A percentile compares a stretch with the other conserved stretches of the same genome.
These are phyloP conservation scores for Megathymus violae DNA, from an alignment of 1,140 invertebrate species.

Conservation along the genomic window DNA sequence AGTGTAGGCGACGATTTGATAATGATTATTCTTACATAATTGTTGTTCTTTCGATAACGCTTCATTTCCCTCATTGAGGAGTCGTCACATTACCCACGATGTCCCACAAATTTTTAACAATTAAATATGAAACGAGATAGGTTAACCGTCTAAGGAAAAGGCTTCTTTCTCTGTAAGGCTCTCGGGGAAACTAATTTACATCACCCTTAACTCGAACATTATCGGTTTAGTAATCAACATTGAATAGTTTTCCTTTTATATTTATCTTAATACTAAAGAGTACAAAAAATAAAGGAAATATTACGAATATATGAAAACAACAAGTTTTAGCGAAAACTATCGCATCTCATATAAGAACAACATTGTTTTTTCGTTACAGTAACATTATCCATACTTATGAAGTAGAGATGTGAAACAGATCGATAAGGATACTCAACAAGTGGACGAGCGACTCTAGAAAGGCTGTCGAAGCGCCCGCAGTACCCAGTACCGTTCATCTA, in stretches of 20 bases:
- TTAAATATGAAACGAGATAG: conserved; percentile 56
- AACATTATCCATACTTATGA: conserved; percentile 76
- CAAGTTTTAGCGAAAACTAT: conserved; percentile 78
- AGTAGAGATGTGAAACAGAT: conserved; percentile 65
- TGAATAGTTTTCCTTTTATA: conserved; percentile 81
- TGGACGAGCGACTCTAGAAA: conserved; percentile 36
- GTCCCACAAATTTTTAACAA: conserved; percentile 47
- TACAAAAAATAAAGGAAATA: conserved; percentile 84
- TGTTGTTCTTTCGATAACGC: conserved; percentile 39
- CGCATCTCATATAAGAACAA: conserved; percentile 81
- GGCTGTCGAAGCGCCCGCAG: conserved; percentile 36
- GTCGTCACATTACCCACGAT: conserved; percentile 42
- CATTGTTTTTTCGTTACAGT: conserved; percentile 78
- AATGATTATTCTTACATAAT: conserved; percentile 42
- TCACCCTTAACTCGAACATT: conserved; percentile 76
- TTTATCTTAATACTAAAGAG: conserved; percentile 82
- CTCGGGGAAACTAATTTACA: conserved; percentile 78
- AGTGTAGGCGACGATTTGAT: conserved; percentile 57
- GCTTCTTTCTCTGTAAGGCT: conserved; percentile 75
- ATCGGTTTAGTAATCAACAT: conserved; percentile 82
- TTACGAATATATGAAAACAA: conserved; percentile 83
- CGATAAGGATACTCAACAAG: conserved; percentile 50
- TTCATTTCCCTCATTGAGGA: conserved; percentile 5
- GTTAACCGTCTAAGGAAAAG: conserved; percentile 78
- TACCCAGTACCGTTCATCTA: conserved; percentile 52